A percentile compares a stretch with the other conserved stretches of the same genome.
These are phyloP conservation scores for Phyllotis vaccarum DNA, from an alignment of 2,797 vertebrate species.

Conservation along the genomic window DNA sequence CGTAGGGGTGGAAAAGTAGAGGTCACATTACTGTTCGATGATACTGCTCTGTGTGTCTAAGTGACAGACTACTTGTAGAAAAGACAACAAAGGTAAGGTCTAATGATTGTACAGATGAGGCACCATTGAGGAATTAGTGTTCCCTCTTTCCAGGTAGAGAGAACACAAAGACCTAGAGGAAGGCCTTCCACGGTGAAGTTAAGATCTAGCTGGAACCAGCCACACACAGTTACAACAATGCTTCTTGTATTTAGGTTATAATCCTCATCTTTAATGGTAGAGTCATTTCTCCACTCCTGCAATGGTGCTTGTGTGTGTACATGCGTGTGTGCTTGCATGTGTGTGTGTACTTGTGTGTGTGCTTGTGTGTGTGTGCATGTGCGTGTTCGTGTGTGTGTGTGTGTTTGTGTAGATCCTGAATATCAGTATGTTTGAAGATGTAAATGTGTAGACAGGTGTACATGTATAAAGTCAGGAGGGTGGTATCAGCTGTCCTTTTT, in stretches of 20 bases:
- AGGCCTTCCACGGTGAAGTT: not conserved
- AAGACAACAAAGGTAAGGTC: not conserved
- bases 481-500: no score
- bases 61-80: not conserved
- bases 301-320: not conserved
- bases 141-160: not conserved
- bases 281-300: not conserved
- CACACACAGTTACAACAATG: fast-evolving
- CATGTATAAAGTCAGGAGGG: not conserved
- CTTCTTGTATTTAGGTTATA: not conserved
- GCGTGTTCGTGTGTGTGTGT: not conserved
- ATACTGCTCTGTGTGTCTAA: no score
- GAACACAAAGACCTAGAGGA: not conserved
- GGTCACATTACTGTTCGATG: not conserved
- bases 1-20: not conserved
- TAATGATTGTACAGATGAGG: not conserved
- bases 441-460: not conserved
- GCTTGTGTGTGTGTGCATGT: not conserved
- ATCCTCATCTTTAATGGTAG: not conserved
- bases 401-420: not conserved
- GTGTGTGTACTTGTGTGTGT: not conserved
- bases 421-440: not conserved
- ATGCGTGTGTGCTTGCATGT: no score
- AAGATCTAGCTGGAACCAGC: not conserved
- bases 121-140: not conserved